Base-by-base conservation (phyloP, 2,113 vertebrate species). In the Dolichallabes microphthalmus region DNA sequence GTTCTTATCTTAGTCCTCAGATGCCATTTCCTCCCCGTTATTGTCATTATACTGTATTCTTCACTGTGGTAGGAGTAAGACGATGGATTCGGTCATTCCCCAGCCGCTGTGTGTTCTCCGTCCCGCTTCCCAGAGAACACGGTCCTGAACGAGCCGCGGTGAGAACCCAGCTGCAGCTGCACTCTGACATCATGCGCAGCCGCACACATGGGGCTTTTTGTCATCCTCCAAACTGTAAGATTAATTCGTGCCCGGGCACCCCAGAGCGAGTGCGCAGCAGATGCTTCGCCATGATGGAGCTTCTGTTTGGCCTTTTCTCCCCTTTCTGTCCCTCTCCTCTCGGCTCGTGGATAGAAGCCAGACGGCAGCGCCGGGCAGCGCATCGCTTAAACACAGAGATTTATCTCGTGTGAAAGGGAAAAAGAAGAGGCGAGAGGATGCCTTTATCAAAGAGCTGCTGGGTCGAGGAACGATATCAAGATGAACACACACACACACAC, bases 241-340 rank as follows among this genome's bases (percentile, higher is more conserved):
- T 86, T 88, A 77, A 85, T 89, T 61, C n/a, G 0, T 75, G 73
- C 55, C 71, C 27, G 53, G 86, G 63, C 74, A 45, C 75, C 30
- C 60, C n/a, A 60, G 77, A 69, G 66, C 61, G 53, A 87, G 80
- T 5, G 27, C 66, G 27, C 25, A 84, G 77, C 86, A 89, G 79
- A 88, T 86, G 86, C 86, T 85, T 89, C 77, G 17, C 83, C 68
- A 74, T 85, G 88, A 88, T 82, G 82, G 64, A 85, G 86, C 89
- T 89, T 87, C 88, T 90, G 85, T 89, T 89, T 81, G 68, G 84
- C 83, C 53, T 10, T 64, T 11, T 27, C 63, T 75, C 73, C 17
- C 45, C 13, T 52, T 50, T 53, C 13, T 53, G 45, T 27, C 25
- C 17, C 25, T 30, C 66, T 58, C 50, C 50, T 9, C 30, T 32